These are phyloP conservation scores for Clytia hemisphaerica DNA, from an alignment of 30 jellyfish, hydroid and myxozoan genomes.

Conservation along the genomic window DNA sequence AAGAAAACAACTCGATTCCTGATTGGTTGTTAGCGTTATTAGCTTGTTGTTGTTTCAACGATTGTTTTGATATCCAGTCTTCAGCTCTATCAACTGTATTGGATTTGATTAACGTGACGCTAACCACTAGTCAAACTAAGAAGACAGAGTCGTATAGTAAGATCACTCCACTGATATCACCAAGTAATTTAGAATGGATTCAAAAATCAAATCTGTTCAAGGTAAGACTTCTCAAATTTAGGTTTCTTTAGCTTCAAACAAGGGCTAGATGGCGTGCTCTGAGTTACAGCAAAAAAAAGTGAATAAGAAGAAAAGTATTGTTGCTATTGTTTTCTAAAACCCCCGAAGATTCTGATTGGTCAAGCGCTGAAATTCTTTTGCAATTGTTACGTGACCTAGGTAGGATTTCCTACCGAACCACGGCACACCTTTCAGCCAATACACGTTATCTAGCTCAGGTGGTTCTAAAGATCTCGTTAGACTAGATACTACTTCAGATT, in stretches of 20 bases:
- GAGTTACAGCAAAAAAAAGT: too few species aligned
- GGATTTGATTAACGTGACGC: conserved; percentile 78
- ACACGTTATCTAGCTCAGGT: too few species aligned
- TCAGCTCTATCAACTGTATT: conserved; percentile 68
- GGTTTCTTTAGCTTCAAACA: background rate
- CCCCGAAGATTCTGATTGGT: too few species aligned
- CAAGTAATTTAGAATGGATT: conserved; percentile 29
- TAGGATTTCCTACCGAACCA: too few species aligned
- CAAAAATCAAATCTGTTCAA: conserved; percentile 54
- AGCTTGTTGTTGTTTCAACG: conserved; percentile 46
- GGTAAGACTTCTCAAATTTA: conserved; percentile 13
- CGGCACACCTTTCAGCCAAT: too few species aligned
- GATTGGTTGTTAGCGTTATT: conserved; percentile 63
- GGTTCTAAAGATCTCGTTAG: too few species aligned
- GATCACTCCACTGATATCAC: conserved; percentile 66
- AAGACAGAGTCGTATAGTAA: conserved; percentile 1
- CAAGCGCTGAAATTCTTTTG: too few species aligned
- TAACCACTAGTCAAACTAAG: conserved; percentile 39
- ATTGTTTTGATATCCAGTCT: conserved; percentile 50
- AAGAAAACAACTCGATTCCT: conserved; percentile 5
- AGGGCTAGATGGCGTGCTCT: too few species aligned
- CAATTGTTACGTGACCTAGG: too few species aligned
- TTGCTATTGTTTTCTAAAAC: too few species aligned
- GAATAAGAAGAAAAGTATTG: too few species aligned
- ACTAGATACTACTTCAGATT: too few species aligned